These are phyloP conservation scores for Epinephelus cyanopodus DNA, from an alignment of 2,113 vertebrate genomes.

Conservation along the genomic window DNA sequence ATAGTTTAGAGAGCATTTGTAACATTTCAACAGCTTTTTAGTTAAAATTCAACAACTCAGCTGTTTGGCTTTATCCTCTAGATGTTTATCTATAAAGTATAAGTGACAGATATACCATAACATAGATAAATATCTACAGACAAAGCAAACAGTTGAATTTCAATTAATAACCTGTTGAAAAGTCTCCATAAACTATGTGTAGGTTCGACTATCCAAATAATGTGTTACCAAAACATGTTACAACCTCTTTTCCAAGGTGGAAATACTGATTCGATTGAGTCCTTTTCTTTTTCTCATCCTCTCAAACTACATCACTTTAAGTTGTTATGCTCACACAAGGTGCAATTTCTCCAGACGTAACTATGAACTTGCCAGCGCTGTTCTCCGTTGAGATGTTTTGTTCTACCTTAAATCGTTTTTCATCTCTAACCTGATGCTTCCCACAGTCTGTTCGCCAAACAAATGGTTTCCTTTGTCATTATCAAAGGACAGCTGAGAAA, in stretches of 20 bases:
- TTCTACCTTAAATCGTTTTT: constrained; percentile 24
- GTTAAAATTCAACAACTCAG: no score
- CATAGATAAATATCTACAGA: no score
- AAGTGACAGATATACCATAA: no score
- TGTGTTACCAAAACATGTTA: background rate
- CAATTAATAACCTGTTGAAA: no score
- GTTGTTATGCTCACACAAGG: constrained; percentile 1
- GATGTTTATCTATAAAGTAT: no score
- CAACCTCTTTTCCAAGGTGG: background rate
- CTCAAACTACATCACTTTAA: constrained; percentile 10
- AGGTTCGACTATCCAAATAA: no score
- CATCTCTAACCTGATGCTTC: constrained; percentile 40
- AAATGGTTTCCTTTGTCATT: constrained; percentile 70
- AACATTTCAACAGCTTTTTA: no score
- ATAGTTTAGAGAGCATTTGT: no score
- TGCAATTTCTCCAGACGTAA: constrained; percentile 11
- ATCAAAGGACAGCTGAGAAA: constrained; percentile 74
- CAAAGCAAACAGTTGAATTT: no score
- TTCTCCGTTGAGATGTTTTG: background rate
- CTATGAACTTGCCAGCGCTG: background rate
- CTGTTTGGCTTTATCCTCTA: no score
- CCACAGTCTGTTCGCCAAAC: constrained; percentile 53
- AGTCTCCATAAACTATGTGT: no score
- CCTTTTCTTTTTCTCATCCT: background rate
- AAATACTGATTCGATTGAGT: background rate